Evolutionary conservation across 2,113 vertebrate genomes (phyloP), one percentile per base, ranked within the genome.

Genomic region (Megalops atlanticus): DNA sequence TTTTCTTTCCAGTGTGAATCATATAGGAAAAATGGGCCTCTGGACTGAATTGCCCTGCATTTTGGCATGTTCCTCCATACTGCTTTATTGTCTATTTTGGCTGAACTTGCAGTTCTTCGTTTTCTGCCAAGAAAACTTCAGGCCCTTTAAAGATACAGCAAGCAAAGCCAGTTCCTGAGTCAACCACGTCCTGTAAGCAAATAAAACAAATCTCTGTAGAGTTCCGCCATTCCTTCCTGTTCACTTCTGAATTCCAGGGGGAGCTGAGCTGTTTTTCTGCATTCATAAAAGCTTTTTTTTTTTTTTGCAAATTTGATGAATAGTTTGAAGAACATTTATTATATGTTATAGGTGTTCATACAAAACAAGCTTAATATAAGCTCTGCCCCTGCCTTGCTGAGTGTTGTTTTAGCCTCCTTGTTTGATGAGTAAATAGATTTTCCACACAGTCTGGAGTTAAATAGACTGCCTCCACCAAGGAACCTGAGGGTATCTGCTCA

Each of bases 1-100:
- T 94, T 95, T 95, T 95, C 90, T 88, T 94, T 95, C 94, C 94
- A 93, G 68, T 92, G 93, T 94, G 94, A 95, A 95, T 95, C 94
- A 94, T 91, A 94, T 90, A 80, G 88, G 88, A 87, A 82, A 89
- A 89, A 88, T 90, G 91, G 91, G 93, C 86, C 87, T 83, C 91
- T 92, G 94, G 89, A 91, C 94, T 92, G 89, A 92, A 92, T 93
- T 89, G 92, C 81, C 90, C 91, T 94, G 89, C 92, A 94, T 92
- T 95, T 93, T 95, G 94, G 92, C 93, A 86, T 88, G 87, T 87
- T 90, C 88, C 90, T 91, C 89, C 86, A 92, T 88, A 90, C 91
- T 93, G 94, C 92, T 91, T 92, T 94, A 93, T 95, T 95, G 91
- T 94, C 92, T 92, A 80, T 94, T 94, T 94, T 94, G 92, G 92